Evolutionary conservation across 1,140 invertebrate species (phyloP).

Genomic region (Aradophagus sp.): DNA sequence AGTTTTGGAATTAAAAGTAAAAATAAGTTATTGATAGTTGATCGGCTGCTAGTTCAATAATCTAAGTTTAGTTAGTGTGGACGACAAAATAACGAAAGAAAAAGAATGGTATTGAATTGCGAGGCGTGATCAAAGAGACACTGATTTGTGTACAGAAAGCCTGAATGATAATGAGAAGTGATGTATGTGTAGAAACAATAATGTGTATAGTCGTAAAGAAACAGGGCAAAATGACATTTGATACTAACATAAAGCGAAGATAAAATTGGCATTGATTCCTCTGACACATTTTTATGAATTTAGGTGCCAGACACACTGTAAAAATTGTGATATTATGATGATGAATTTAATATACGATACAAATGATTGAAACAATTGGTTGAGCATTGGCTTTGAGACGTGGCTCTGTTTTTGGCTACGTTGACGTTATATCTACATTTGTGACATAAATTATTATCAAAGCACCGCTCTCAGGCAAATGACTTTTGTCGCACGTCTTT

Average conservation of each 20-base stretch:
- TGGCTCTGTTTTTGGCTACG: conserved; percentile 70
- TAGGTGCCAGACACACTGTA: conserved; percentile 73
- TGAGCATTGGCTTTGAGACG: conserved; percentile 68
- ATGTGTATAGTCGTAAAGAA: conserved; percentile 32
- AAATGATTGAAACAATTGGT: conserved; percentile 72
- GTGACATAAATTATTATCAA: conserved; percentile 72
- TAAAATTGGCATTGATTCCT: conserved; percentile 71
- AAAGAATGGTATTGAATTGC: conserved; percentile 35
- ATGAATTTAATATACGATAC: conserved; percentile 73
- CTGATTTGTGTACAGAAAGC: conserved; percentile 33
- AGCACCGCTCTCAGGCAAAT: conserved; percentile 72
- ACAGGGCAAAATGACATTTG: conserved; percentile 59
- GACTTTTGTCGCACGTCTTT: conserved; percentile 70
- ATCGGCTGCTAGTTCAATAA: conserved; percentile 22
- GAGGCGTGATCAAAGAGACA: conserved; percentile 24
- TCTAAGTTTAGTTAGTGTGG: conserved; percentile 13
- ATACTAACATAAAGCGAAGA: conserved; percentile 67
- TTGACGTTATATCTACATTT: conserved; percentile 73
- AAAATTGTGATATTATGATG: conserved; percentile 73
- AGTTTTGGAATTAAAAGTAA: too few species aligned
- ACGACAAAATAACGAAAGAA: conserved; percentile 15
- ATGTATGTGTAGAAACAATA: conserved; percentile 16
- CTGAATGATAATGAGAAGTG: conserved; percentile 25
- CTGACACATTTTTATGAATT: conserved; percentile 75
- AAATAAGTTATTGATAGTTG: too few species aligned